Evolutionary conservation across 2,888 invertebrate species (phyloP).

Genomic region (Spilarctia lutea): DNA sequence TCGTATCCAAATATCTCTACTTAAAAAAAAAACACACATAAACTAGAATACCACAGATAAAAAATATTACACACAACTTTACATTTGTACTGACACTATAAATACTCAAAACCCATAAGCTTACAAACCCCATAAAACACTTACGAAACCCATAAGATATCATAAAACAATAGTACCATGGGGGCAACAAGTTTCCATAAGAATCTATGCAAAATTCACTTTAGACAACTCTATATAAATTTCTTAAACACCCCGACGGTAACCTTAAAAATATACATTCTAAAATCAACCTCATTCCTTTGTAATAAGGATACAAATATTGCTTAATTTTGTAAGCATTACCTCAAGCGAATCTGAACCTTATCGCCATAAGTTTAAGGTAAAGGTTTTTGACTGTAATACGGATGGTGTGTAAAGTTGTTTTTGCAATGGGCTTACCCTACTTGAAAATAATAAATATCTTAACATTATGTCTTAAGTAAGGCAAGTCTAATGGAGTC

Average conservation of each 20-base stretch:
- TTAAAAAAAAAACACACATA: background rate
- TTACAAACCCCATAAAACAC: slow-evolving; percentile 31
- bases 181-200: slow-evolving; percentile 42
- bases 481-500: slow-evolving; percentile 38
- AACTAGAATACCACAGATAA: background rate
- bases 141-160: slow-evolving; percentile 35
- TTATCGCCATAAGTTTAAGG: background rate
- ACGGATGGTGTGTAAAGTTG: background rate
- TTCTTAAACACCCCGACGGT: background rate
- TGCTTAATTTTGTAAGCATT: background rate
- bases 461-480: slow-evolving; percentile 25
- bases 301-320: background rate
- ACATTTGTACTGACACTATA: background rate
- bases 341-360: background rate
- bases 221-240: slow-evolving; percentile 27
- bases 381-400: background rate
- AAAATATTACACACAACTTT: background rate
- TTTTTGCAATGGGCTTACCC: slow-evolving; percentile 13
- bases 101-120: slow-evolving; percentile 24
- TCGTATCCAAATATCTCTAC: background rate
- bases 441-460: slow-evolving; percentile 27
- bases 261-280: background rate
- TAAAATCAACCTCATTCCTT: background rate
- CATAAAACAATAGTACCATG: slow-evolving; percentile 34
- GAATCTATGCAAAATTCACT: slow-evolving; percentile 46